These are phyloP conservation scores for Plectus sambesii DNA, from an alignment of 1,140 invertebrate genomes.

Conservation along the genomic window DNA sequence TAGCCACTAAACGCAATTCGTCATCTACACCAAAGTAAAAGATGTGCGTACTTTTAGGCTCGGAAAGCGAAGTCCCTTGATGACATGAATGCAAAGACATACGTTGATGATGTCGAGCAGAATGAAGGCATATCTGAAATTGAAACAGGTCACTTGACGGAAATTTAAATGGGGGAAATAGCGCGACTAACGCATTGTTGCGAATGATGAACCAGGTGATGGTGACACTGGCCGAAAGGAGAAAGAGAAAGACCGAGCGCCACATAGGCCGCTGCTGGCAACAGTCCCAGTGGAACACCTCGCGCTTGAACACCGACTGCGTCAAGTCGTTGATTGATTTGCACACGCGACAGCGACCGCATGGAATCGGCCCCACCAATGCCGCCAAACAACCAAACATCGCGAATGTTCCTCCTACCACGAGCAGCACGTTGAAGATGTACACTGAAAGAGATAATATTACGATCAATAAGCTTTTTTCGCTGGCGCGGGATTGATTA, in stretches of 20 bases:
- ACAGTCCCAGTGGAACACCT: not conserved
- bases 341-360: not conserved
- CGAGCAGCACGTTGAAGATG: slow-evolving; percentile 35
- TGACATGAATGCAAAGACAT: slow-evolving; percentile 30
- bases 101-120: slow-evolving; percentile 38
- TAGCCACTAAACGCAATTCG: slow-evolving; percentile 29
- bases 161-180: no score
- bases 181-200: no score
- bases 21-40: not conserved
- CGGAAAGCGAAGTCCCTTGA: slow-evolving; percentile 28
- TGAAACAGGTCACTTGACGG: no score
- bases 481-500: no score
- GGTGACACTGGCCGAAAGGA: slow-evolving; percentile 19
- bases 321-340: not conserved
- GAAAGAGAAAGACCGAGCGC: slow-evolving; percentile 11
- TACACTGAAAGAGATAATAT: slow-evolving; percentile 36
- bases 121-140: slow-evolving; percentile 36
- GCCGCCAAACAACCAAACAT: slow-evolving; percentile 28
- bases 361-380: slow-evolving; percentile 4
- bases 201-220: slow-evolving; percentile 27
- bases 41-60: slow-evolving; percentile 27
- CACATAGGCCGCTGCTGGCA: slow-evolving; percentile 5
- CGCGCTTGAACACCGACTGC: not conserved
- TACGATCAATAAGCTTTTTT: no score
- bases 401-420: slow-evolving; percentile 27